These are phyloP conservation scores for Excalfactoria chinensis DNA, from an alignment of 2,113 vertebrate genomes.

Conservation along the genomic window DNA sequence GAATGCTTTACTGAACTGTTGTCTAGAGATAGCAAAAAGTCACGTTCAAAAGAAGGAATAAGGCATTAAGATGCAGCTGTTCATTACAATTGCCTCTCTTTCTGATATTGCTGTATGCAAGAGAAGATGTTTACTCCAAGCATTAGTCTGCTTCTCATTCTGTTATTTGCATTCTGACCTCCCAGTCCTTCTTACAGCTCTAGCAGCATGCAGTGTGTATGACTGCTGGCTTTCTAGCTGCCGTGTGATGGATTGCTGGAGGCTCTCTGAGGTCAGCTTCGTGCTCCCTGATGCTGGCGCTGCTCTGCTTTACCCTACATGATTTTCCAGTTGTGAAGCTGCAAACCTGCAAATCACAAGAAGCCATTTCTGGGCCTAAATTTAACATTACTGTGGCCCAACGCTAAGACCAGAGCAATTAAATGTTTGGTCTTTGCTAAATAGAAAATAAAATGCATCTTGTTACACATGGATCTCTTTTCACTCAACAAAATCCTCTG, in stretches of 20 bases:
- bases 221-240: fast-evolving
- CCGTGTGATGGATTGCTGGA: background rate
- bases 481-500: conserved; percentile 5
- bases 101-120: background rate
- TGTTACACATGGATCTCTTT: background rate
- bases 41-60: background rate
- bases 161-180: background rate
- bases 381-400: conserved; percentile 6
- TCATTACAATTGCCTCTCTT: background rate
- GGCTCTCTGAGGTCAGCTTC: background rate
- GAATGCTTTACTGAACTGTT: background rate
- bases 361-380: background rate
- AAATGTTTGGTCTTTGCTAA: background rate
- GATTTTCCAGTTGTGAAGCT: conserved; percentile 18
- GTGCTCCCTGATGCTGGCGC: background rate
- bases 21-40: background rate
- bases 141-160: background rate
- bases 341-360: background rate
- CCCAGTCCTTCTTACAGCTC: background rate
- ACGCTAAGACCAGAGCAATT: background rate
- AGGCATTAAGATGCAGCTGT: background rate
- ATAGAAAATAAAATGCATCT: background rate
- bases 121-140: background rate
- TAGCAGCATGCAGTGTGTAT: background rate
- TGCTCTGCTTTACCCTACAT: background rate